phyloP scores from a whole-genome alignment of 2,888 invertebrate species.

The Melikaiella ostensackeni region DNA sequence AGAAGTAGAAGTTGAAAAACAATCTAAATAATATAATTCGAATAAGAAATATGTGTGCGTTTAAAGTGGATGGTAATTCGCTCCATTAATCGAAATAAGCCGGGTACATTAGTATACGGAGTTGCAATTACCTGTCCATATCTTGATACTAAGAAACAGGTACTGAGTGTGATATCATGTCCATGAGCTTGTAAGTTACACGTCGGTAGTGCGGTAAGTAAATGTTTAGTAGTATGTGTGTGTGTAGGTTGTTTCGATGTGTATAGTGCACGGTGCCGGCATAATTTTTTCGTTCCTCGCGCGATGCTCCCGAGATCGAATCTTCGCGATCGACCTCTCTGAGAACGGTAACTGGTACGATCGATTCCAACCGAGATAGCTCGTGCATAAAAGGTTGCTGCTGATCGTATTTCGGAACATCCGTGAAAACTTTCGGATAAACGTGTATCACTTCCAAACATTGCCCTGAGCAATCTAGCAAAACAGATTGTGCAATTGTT shows the following conservation, averaged over 20 bases:
- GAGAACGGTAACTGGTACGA: background rate
- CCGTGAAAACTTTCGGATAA: background rate
- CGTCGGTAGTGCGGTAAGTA: background rate
- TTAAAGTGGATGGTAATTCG: background rate
- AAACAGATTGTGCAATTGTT: too few species aligned
- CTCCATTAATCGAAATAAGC: conserved; percentile 14
- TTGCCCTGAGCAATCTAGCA: too few species aligned
- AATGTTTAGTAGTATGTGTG: background rate
- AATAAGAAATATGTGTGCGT: background rate
- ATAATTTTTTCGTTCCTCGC: background rate
- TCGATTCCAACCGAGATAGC: too few species aligned
- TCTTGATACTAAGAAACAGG: conserved; percentile 21
- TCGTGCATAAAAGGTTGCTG: too few species aligned
- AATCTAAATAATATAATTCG: background rate
- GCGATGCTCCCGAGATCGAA: background rate
- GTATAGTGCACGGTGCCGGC: background rate
- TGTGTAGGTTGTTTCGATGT: background rate
- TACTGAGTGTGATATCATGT: conserved; percentile 9
- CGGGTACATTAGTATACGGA: conserved; percentile 4
- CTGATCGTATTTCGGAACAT: background rate
- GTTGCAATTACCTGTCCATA: conserved; percentile 29
- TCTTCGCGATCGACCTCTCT: background rate
- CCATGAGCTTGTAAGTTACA: conserved; percentile 15
- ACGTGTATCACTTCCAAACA: too few species aligned
- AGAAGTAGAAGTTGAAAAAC: background rate